Evolutionary conservation across 1,140 invertebrate species (phyloP).

Genomic region (Pomacea maculata): DNA sequence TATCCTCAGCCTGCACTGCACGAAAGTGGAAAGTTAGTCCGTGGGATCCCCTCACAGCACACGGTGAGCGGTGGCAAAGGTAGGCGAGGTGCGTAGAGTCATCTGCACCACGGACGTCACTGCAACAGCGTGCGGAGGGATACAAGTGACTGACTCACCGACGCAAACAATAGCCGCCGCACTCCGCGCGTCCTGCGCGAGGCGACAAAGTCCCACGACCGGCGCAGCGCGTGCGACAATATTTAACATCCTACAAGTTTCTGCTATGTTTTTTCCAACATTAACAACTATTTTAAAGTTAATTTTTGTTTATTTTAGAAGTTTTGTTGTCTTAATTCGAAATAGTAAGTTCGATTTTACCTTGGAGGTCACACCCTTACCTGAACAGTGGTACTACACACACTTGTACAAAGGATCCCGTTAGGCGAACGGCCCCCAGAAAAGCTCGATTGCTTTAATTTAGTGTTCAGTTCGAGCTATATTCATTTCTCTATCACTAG

Average conservation of each 20-base stretch:
- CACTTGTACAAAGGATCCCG: too few relatives aligned
- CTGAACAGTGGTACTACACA: too few relatives aligned
- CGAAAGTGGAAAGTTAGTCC: conserved; percentile 13
- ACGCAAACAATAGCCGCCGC: conserved; percentile 18
- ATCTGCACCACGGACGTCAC: conserved; percentile 5
- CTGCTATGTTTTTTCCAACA: neutral
- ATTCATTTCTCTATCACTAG: too few relatives aligned
- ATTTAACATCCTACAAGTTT: neutral
- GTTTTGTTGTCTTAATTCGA: neutral
- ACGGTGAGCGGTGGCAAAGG: neutral
- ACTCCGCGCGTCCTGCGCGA: neutral
- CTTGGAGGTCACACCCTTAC: neutral
- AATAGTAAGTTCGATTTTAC: conserved; percentile 16
- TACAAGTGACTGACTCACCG: conserved; percentile 22
- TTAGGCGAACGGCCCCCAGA: too few relatives aligned
- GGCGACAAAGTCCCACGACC: neutral
- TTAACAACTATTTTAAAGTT: neutral
- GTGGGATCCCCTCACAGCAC: neutral
- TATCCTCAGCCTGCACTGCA: neutral
- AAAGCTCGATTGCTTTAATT: too few relatives aligned
- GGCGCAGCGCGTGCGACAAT: neutral
- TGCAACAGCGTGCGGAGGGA: conserved; percentile 11
- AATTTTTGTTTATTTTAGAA: neutral
- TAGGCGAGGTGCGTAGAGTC: neutral
- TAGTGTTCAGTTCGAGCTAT: too few relatives aligned